Conservation (phyloP, 1,140 invertebrate genomes). For the Adelges cooleyi region DNA sequence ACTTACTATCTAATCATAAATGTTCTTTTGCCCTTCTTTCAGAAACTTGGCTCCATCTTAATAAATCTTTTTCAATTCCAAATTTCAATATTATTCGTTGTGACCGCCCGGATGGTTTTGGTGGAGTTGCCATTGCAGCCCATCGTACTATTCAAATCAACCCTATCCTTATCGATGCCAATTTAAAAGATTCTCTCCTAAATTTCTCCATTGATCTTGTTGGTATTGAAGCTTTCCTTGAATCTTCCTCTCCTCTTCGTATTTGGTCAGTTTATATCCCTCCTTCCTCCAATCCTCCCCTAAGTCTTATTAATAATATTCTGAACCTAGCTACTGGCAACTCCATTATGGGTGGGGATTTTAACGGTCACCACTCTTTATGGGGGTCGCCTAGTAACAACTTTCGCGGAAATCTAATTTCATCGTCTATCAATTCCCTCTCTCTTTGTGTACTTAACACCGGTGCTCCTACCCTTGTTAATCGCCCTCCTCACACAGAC, state of each 20-base stretch:
- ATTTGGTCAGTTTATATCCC: neutral
- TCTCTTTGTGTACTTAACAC: neutral
- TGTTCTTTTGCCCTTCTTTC: neutral
- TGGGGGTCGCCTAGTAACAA: neutral
- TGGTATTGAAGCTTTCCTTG: neutral
- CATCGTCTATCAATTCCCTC: neutral
- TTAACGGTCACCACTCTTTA: neutral
- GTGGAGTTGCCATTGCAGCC: neutral
- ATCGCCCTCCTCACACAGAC: neutral
- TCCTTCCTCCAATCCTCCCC: neutral
- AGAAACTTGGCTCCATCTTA: neutral
- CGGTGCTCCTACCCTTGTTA: neutral
- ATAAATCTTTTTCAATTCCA: neutral
- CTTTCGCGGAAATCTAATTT: neutral
- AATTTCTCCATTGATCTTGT: neutral
- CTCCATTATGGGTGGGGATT: neutral
- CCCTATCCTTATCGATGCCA: neutral
- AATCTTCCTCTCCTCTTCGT: neutral
- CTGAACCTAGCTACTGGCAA: neutral
- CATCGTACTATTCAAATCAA: neutral
- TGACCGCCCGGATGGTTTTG: neutral
- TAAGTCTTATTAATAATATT: neutral
- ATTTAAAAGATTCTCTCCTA: neutral
- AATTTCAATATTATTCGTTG: neutral
- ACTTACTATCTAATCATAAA: neutral